A percentile compares a stretch with the other conserved stretches of the same genome.
Conservation (phyloP, 2,113 vertebrate species). For the Neofelis nebulosa region DNA sequence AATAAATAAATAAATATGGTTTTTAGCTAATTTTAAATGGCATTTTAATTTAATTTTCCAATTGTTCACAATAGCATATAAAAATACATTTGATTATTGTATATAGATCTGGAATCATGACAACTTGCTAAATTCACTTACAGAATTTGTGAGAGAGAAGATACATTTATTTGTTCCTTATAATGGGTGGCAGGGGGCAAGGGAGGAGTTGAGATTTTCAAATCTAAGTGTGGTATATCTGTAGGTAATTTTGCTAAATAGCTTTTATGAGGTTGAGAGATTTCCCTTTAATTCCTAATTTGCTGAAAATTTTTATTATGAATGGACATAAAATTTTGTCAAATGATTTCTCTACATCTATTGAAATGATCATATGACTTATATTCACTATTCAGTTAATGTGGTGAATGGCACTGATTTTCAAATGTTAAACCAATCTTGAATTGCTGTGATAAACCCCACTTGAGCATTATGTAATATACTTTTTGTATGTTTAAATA, state of each 20-base stretch:
- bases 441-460: background rate
- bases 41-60: background rate
- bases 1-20: background rate
- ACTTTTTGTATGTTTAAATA: background rate
- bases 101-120: background rate
- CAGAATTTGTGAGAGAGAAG: background rate
- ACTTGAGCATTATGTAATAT: background rate
- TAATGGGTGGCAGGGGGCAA: background rate
- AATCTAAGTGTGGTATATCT: background rate
- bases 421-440: conserved; percentile 5
- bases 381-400: background rate
- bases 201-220: background rate
- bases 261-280: background rate
- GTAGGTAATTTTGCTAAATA: background rate
- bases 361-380: background rate
- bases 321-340: background rate
- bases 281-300: background rate
- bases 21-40: background rate
- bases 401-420: background rate
- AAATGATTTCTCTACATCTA: background rate
- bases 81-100: background rate
- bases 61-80: background rate
- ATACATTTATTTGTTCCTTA: background rate
- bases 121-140: background rate
- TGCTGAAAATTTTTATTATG: background rate